Percentiles rank a stretch among this genome's conserved stretches.
Evolutionary conservation across 2,888 invertebrate species (phyloP).

Genomic region (Ennomos fuscantarius): DNA sequence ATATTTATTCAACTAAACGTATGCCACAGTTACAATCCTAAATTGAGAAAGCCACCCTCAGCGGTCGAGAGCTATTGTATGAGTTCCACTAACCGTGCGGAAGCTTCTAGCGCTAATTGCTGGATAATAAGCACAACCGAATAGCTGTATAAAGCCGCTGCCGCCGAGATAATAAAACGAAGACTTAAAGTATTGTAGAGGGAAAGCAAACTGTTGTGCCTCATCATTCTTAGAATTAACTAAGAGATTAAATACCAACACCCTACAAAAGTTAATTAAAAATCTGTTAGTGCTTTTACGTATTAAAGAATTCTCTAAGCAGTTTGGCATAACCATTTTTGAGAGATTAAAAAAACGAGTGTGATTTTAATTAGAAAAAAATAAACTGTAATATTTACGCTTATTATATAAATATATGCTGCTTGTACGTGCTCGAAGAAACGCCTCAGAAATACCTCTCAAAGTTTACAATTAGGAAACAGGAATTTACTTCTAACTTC

Average conservation of each 20-base stretch:
- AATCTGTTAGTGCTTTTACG: slow-evolving; percentile 3
- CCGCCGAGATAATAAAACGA: slow-evolving; percentile 37
- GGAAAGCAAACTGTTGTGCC: slow-evolving; percentile 30
- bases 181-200: slow-evolving; percentile 21
- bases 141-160: slow-evolving; percentile 30
- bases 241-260: slow-evolving; percentile 15
- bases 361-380: too few relatives aligned
- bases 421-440: slow-evolving; percentile 10
- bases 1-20: too few relatives aligned
- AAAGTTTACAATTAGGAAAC: slow-evolving; percentile 10
- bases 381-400: neutral
- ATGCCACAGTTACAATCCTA: slow-evolving; percentile 10
- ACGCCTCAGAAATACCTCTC: neutral
- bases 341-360: neutral
- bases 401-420: slow-evolving; percentile 17
- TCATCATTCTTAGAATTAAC: slow-evolving; percentile 30
- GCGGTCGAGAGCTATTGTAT: slow-evolving; percentile 48
- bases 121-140: slow-evolving; percentile 49
- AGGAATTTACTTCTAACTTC: neutral
- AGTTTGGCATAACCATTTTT: neutral
- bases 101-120: slow-evolving; percentile 54
- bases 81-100: slow-evolving; percentile 42
- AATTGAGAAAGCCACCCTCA: slow-evolving; percentile 24
- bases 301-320: slow-evolving; percentile 3
- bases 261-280: slow-evolving; percentile 18